These are phyloP conservation scores for Scaptomyza hsui DNA, from an alignment of 1,140 invertebrate genomes.

Conservation along the genomic window DNA sequence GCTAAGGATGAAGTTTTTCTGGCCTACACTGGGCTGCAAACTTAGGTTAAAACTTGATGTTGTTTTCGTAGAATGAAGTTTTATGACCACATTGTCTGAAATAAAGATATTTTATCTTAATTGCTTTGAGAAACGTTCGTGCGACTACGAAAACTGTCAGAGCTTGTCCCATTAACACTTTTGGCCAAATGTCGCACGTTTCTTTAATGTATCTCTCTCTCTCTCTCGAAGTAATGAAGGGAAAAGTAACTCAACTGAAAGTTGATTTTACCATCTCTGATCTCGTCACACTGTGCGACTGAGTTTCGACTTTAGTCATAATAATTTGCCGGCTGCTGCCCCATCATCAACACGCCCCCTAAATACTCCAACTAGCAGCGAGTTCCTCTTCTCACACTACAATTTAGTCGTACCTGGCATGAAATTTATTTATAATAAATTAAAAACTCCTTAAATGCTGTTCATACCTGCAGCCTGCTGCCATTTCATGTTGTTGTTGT, in stretches of 20 bases:
- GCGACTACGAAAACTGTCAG: constrained; percentile 36
- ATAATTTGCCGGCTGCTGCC: constrained; percentile 67
- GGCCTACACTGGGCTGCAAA: constrained; percentile 31
- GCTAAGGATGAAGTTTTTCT: constrained; percentile 3
- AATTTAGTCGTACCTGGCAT: constrained; percentile 34
- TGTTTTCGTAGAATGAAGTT: constrained; percentile 30
- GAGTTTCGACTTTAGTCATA: constrained; percentile 31
- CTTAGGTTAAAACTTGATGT: constrained; percentile 28
- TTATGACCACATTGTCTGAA: constrained; percentile 16
- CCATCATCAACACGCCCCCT: constrained; percentile 72
- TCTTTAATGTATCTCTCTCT: constrained; percentile 4
- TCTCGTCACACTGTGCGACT: constrained; percentile 35
- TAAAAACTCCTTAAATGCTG: constrained; percentile 83
- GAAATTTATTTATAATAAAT: constrained; percentile 83
- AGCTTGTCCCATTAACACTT: constrained; percentile 31
- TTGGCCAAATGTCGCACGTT: constrained; percentile 40
- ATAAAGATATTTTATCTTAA: constrained; percentile 48
- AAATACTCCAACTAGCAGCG: constrained; percentile 36
- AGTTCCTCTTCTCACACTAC: neutral
- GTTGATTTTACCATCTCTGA: neutral
- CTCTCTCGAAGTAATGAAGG: neutral
- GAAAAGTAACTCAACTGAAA: no score
- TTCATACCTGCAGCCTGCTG: constrained; percentile 45
- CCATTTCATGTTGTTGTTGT: constrained; percentile 41
- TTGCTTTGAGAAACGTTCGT: constrained; percentile 30